Conservation (phyloP, 2,888 invertebrate species). For the Trichacis sp. region DNA sequence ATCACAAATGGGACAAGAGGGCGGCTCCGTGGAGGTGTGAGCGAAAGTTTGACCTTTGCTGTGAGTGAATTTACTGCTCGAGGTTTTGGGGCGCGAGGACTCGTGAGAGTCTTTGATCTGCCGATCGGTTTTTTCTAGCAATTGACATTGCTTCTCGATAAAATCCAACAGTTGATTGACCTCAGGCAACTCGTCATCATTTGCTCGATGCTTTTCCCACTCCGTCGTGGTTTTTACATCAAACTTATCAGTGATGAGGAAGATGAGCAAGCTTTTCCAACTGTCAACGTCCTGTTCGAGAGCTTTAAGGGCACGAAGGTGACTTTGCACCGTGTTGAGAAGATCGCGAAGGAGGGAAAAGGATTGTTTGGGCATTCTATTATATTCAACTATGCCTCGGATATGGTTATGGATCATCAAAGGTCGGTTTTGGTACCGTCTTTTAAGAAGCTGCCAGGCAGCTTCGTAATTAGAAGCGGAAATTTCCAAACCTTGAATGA, state of each 20-base stretch:
- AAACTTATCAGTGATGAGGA: constrained; percentile 44
- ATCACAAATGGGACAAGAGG: constrained; percentile 12
- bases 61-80: neutral
- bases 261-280: constrained; percentile 46
- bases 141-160: constrained; percentile 7
- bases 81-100: neutral
- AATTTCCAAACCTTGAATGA: constrained; percentile 38
- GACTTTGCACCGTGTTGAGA: constrained; percentile 33
- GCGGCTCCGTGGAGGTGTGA: constrained; percentile 8
- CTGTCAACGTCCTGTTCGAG: constrained; percentile 41
- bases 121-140: constrained; percentile 19
- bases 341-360: constrained; percentile 31
- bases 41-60: constrained; percentile 1
- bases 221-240: constrained; percentile 40
- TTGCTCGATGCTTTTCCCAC: constrained; percentile 36
- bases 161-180: constrained; percentile 10
- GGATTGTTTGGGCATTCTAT: constrained; percentile 21
- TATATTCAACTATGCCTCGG: constrained; percentile 32
- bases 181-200: neutral
- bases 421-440: constrained; percentile 38
- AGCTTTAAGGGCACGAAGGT: constrained; percentile 38
- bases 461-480: constrained; percentile 41
- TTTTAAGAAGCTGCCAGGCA: constrained; percentile 39
- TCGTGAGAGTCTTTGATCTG: constrained; percentile 10
- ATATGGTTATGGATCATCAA: constrained; percentile 44